phyloP scores from a whole-genome alignment of 2,113 vertebrate species.

The Saimiri boliviensis region DNA sequence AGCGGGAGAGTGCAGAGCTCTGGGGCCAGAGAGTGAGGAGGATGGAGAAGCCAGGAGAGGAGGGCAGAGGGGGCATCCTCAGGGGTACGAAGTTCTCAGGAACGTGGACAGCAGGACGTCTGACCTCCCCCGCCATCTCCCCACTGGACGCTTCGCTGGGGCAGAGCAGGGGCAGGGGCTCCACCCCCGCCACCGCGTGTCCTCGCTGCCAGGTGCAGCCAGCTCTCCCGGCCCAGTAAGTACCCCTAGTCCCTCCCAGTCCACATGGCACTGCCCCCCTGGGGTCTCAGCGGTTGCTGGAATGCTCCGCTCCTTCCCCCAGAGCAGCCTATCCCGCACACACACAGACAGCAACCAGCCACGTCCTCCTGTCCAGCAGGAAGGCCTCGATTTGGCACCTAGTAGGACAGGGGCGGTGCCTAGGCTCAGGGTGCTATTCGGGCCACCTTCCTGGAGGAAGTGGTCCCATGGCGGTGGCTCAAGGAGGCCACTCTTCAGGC shows the following conservation, averaged over 20 bases:
- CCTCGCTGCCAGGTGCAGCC: neutral
- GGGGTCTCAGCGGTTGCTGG: neutral
- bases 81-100: neutral
- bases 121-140: neutral
- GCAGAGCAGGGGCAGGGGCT: neutral
- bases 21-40: neutral
- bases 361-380: neutral
- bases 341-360: neutral
- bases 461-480: neutral
- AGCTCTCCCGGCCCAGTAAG: too few species aligned
- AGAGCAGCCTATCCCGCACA: rapidly evolving
- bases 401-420: neutral
- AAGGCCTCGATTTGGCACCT: neutral
- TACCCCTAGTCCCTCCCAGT: too few species aligned
- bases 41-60: neutral
- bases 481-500: neutral
- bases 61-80: too few species aligned
- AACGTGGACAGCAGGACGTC: neutral
- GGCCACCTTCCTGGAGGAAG: slow-evolving; percentile 44
- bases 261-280: neutral
- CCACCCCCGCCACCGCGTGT: neutral
- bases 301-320: neutral
- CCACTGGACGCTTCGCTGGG: neutral
- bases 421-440: neutral
- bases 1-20: neutral